A percentile compares a stretch with the other conserved stretches of the same genome.
phyloP scores from a whole-genome alignment of 1,140 invertebrate genomes.

The Panagrolaimus sp. region DNA sequence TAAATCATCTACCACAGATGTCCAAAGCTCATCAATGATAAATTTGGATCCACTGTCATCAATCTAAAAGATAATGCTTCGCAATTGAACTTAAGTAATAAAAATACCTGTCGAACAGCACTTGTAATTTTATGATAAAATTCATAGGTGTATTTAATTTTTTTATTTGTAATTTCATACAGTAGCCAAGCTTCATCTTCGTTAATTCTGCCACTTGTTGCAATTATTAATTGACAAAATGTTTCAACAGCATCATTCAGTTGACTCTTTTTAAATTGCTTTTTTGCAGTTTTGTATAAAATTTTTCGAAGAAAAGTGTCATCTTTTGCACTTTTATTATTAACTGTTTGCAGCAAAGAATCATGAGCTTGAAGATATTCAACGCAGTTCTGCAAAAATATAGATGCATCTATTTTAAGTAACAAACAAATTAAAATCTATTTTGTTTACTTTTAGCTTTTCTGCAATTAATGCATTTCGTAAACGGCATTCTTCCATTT shows the following conservation, averaged over 20 bases:
- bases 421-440: no score
- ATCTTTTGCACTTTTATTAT: background rate
- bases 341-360: background rate
- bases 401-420: background rate
- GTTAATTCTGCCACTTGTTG: slow-evolving; percentile 29
- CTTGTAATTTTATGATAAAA: slow-evolving; percentile 36
- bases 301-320: slow-evolving; percentile 37
- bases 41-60: slow-evolving; percentile 22
- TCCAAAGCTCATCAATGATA: slow-evolving; percentile 35
- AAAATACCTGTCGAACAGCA: slow-evolving; percentile 26
- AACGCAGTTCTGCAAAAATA: background rate
- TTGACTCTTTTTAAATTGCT: slow-evolving; percentile 33
- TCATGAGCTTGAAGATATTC: slow-evolving; percentile 9
- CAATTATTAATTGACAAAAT: slow-evolving; percentile 39
- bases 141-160: slow-evolving; percentile 22
- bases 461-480: slow-evolving; percentile 22
- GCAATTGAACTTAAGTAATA: background rate
- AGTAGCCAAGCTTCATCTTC: slow-evolving; percentile 30
- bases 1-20: slow-evolving; percentile 36
- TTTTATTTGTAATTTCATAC: slow-evolving; percentile 32
- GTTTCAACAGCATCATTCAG: slow-evolving; percentile 39
- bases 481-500: slow-evolving; percentile 26
- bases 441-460: slow-evolving; percentile 20
- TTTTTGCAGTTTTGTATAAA: slow-evolving; percentile 36
- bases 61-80: slow-evolving; percentile 17